phyloP scores from a whole-genome alignment of 2,113 vertebrate genomes.

The Sigmodon hispidus region DNA sequence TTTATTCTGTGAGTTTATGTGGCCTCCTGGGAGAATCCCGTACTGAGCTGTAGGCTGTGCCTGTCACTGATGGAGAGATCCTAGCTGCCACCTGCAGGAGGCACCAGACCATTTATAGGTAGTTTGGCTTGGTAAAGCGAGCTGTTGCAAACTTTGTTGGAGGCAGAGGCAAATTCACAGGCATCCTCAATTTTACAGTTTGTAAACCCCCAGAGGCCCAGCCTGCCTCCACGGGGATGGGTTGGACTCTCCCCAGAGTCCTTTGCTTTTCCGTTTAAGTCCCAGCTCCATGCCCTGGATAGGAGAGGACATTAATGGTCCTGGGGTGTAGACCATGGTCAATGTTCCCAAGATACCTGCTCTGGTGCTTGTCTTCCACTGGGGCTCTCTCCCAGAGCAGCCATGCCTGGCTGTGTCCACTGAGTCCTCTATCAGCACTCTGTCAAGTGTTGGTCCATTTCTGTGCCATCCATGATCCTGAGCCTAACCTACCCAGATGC shows the following conservation, averaged over 20 bases:
- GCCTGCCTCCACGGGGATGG: neutral
- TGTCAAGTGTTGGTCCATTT: neutral
- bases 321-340: neutral
- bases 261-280: neutral
- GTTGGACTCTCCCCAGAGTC: constrained; percentile 61
- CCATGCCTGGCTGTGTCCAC: neutral
- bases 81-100: constrained; percentile 54
- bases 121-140: constrained; percentile 59
- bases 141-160: constrained; percentile 32
- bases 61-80: neutral
- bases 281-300: neutral
- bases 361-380: neutral
- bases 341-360: neutral
- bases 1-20: neutral
- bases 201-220: constrained; percentile 60
- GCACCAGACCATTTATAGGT: constrained; percentile 73
- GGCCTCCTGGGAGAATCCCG: neutral
- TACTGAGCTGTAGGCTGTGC: neutral
- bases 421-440: constrained; percentile 62
- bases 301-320: neutral
- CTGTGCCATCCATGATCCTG: neutral
- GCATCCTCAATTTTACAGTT: constrained; percentile 62
- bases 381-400: neutral
- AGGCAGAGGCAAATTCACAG: neutral
- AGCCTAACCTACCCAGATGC: neutral